Percentiles rank a stretch among this genome's conserved stretches.
phyloP scores from a whole-genome alignment of 2,113 vertebrate species.

The Edolisoma coerulescens region DNA sequence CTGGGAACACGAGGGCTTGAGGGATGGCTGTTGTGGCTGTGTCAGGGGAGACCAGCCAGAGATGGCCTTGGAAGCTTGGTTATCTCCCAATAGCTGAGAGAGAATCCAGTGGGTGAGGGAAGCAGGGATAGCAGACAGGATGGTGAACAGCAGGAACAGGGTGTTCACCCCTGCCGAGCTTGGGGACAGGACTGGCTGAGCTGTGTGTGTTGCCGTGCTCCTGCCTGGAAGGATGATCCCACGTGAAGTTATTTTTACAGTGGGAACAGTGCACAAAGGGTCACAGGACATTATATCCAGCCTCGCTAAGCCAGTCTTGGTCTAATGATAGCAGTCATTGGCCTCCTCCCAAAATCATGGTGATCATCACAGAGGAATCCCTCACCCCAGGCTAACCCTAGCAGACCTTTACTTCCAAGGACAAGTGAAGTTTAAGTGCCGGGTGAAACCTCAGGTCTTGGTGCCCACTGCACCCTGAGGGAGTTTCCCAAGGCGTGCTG shows the following conservation, averaged over 20 bases:
- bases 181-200: background rate
- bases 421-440: background rate
- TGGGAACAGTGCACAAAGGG: background rate
- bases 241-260: conserved; percentile 10
- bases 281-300: background rate
- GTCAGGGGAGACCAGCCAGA: background rate
- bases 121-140: background rate
- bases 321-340: background rate
- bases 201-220: background rate
- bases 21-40: background rate
- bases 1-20: background rate
- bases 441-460: background rate
- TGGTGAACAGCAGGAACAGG: background rate
- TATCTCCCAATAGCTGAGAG: background rate
- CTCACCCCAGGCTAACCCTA: background rate
- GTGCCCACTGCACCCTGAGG: background rate
- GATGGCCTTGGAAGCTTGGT: background rate
- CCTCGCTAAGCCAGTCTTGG: background rate
- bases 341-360: background rate
- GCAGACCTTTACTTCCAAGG: background rate
- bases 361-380: background rate
- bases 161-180: background rate
- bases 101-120: background rate
- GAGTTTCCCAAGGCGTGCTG: background rate
- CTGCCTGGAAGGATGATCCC: background rate